Percentiles rank a stretch among this genome's conserved stretches.
Conservation (phyloP, 1,140 invertebrate species). For the Drosophila pseudoobscura region DNA sequence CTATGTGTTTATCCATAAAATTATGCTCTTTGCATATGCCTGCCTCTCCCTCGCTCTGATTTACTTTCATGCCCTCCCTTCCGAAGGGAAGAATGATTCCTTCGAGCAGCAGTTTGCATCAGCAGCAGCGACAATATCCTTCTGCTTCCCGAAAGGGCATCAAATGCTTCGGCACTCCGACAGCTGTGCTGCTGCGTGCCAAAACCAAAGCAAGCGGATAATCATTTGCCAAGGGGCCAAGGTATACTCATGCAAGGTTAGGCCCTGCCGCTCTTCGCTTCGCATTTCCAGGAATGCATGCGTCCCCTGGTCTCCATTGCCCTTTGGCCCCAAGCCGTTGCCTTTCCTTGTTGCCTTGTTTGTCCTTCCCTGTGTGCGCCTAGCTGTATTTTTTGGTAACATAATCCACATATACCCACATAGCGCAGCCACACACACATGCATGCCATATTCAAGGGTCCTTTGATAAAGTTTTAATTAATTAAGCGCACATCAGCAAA, state of each 20-base stretch:
- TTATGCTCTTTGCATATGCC: conserved; percentile 62
- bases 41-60: conserved; percentile 17
- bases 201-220: conserved; percentile 56
- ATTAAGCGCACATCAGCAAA: conserved; percentile 37
- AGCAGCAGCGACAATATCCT: too few relatives aligned
- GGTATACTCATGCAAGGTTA: too few relatives aligned
- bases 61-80: conserved; percentile 11
- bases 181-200: conserved; percentile 6
- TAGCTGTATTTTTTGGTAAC: conserved; percentile 38
- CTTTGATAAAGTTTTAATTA: conserved; percentile 70
- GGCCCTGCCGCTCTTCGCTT: too few relatives aligned
- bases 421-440: background rate
- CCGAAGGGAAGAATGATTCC: too few relatives aligned
- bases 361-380: conserved; percentile 32
- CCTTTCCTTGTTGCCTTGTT: conserved; percentile 19
- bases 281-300: too few relatives aligned
- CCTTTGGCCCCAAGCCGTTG: conserved; percentile 17
- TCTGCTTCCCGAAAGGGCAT: too few relatives aligned
- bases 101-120: too few relatives aligned
- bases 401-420: conserved; percentile 24
- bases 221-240: conserved; percentile 49
- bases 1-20: conserved; percentile 74
- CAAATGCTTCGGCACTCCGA: too few relatives aligned
- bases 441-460: conserved; percentile 15
- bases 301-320: too few relatives aligned